A percentile compares a stretch with the other conserved stretches of the same genome.
Evolutionary conservation across 1,140 invertebrate species (phyloP).

Genomic region (Microplitis demolitor): DNA sequence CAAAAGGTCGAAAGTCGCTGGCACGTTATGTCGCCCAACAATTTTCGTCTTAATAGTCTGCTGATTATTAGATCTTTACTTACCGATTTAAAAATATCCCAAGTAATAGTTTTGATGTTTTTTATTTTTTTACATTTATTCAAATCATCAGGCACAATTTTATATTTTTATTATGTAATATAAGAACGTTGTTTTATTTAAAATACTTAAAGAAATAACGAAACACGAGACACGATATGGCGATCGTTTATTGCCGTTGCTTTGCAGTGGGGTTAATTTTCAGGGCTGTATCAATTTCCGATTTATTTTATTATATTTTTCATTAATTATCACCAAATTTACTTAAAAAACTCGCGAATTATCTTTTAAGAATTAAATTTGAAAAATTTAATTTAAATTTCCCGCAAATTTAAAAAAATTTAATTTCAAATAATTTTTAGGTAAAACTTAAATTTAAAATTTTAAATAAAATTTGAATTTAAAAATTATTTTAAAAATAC

Average conservation of each 20-base stretch:
- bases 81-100: constrained; percentile 30
- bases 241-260: constrained; percentile 24
- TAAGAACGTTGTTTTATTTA: constrained; percentile 14
- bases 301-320: neutral
- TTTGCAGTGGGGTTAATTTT: constrained; percentile 20
- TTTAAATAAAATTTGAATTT: no score
- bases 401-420: no score
- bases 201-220: neutral
- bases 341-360: no score
- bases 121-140: no score
- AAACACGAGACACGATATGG: constrained; percentile 34
- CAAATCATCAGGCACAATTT: neutral
- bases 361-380: no score
- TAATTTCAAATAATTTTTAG: no score
- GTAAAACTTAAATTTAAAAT: no score
- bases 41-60: constrained; percentile 39
- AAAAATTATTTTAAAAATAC: no score
- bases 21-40: constrained; percentile 27
- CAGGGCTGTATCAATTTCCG: constrained; percentile 25
- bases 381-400: no score
- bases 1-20: constrained; percentile 45
- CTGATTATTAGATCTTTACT: constrained; percentile 32
- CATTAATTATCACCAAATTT: neutral
- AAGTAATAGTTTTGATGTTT: neutral
- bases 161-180: constrained; percentile 22